A percentile compares a stretch with the other conserved stretches of the same genome.
Evolutionary conservation across 2,888 invertebrate genomes (phyloP).

Genomic region (Alloplasta piceator): DNA sequence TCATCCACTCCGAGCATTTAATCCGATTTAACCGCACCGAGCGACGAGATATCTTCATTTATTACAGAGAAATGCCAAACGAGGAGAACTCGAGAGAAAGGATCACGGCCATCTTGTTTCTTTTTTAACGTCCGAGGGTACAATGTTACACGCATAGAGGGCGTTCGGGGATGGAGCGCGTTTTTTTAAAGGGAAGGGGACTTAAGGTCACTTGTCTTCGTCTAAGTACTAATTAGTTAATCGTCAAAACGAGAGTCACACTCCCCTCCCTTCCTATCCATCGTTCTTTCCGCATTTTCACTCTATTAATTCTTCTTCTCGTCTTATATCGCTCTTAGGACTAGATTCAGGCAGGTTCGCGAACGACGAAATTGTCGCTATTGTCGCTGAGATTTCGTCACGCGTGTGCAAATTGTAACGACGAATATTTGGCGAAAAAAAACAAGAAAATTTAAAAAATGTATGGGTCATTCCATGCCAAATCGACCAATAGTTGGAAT

Average conservation of each 20-base stretch:
- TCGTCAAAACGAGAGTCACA: slow-evolving; percentile 57
- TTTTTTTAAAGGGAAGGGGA: slow-evolving; percentile 67
- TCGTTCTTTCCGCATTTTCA: not conserved
- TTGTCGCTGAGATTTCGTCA: slow-evolving; percentile 32
- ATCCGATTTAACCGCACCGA: too few species aligned
- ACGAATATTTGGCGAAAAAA: slow-evolving; percentile 6
- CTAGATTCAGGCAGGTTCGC: slow-evolving; percentile 67
- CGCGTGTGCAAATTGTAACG: slow-evolving; percentile 8
- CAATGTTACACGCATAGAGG: slow-evolving; percentile 38
- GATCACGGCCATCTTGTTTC: not conserved
- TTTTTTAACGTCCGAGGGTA: not conserved
- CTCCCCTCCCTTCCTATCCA: not conserved
- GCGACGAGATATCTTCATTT: too few species aligned
- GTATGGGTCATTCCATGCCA: too few species aligned
- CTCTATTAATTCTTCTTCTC: slow-evolving; percentile 19
- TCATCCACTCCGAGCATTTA: too few species aligned
- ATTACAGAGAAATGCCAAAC: slow-evolving; percentile 7
- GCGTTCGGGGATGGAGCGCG: slow-evolving; percentile 45
- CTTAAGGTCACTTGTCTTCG: slow-evolving; percentile 79
- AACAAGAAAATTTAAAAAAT: too few species aligned
- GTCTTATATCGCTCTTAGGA: slow-evolving; percentile 61
- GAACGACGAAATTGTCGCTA: slow-evolving; percentile 42
- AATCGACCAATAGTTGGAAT: too few species aligned
- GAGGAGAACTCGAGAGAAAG: slow-evolving; percentile 33
- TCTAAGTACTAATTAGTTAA: slow-evolving; percentile 67